Evolutionary conservation across 2,797 vertebrate species (phyloP), one percentile per base, ranked within the genome.

Genomic region (Anabas testudineus): DNA sequence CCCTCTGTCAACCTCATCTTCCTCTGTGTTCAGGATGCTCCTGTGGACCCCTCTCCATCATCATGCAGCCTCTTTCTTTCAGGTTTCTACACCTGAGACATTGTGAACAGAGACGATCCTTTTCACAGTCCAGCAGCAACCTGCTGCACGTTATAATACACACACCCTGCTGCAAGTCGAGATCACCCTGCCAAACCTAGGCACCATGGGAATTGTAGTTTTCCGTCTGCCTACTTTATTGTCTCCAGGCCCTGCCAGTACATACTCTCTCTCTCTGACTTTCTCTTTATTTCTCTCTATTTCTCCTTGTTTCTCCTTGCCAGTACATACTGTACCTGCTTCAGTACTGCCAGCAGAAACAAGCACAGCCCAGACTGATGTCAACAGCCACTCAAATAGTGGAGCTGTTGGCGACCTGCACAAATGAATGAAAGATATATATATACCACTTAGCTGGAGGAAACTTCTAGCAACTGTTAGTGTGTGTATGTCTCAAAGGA

Each of bases 121-220:
- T 63, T 54, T 45, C 67, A 63, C 52, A 7, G 57, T 73, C 84
- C 71, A 83, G 34, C 74, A 79, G 72, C 75, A 64, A 60, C 80
- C 65, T 80, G 83, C 69, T 70, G 62, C 62, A 51, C 71, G 62
- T 69, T 62, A 60, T 53, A 60, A 76, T 30, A 52, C 54, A 63
- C 63, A 69, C 62, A 69, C 60, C 10, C 63, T 46, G 52, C 62
- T 74, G 62, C 60, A 72, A 78, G 55, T 63, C 1, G 1, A 2
- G n/a, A 4, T 56, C 78, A 75, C 54, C 67, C 79, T 78, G 87
- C 86, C 88, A 88, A 87, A 81, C 69, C 81, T 41, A 80, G 64
- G 89, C 87, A 90, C 72, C 87, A 69, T 91, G 92, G 92, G 92
- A 91, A 76, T 83, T 88, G 78, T 86, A 90, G 91, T 94, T 91